Base-by-base conservation (phyloP, 2,888 invertebrate species). In the Volucella bombylans region DNA sequence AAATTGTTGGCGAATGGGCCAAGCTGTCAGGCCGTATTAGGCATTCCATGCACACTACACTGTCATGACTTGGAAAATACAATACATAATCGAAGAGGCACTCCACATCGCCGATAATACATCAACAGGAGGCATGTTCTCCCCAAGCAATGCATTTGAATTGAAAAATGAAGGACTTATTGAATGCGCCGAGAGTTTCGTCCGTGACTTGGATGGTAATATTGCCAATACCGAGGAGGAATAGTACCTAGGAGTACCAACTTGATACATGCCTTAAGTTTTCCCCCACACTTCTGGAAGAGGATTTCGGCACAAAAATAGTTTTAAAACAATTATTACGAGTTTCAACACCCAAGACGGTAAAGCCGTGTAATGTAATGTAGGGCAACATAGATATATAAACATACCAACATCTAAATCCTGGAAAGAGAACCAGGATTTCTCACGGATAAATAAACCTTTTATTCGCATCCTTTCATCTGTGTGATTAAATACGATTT, bases 391-490 rank as follows among this genome's bases (percentile, higher is more conserved):
- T 31, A n/a, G 64, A 39, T 47, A 50, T 54, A 6, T 31, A 6
- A 31, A 31, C 31, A 31, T 43, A 12, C 8, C 50, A 50, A 64
- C 43, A 15, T 31, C n/a, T 14, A 31, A 38, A 31, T 10, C 23
- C 14, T 18, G 38, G 10, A 14, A 14, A 12, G 54, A 18, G 65
- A 23, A 50, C 50, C 65, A 41, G 41, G 41, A 52, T 23, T 41
- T 52, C n/a, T 52, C 11, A 41, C 14, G 38, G 62, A 12, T 39
- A 64, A 64, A 47, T 61, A 64, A 73, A 65, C 47, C 64, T 47
- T 55, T 73, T 45, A 73, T 65, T 65, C 57, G 64, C 64, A 49
- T 49, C 73, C 73, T 73, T 64, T 64, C 73, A 65, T 65, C 55
- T 31, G 31, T 57, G 64, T 55, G 55, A 65, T 64, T 73, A 68